Evolutionary conservation across 2,113 vertebrate genomes (phyloP), one percentile per base, ranked within the genome.

Genomic region (Oryzias curvinotus): DNA sequence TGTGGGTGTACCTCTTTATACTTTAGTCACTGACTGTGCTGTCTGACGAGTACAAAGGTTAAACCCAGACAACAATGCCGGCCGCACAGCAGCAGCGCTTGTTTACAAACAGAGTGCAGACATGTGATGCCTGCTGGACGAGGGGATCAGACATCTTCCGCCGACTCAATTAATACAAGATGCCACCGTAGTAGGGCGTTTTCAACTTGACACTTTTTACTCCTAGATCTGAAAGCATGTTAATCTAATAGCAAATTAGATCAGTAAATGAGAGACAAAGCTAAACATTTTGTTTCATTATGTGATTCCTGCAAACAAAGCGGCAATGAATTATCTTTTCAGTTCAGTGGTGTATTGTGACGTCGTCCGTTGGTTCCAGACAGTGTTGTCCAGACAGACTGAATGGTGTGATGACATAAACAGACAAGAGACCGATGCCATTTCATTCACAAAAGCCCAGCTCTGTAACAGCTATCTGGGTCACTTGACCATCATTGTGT

Each of bases 361-460:
- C 63, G 61, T 50, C 16, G 44, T 68, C 66, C 2, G 51, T 73
- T 66, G 73, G 64, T 75, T 66, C 68, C 74, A 74, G 75, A 77
- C 71, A 75, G n/a, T 71, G 68, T 70, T 77, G 74, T 69, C 74
- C 75, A 76, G 78, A 77, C 82, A 67, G 75, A 83, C 57, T 73
- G 58, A 78, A 44, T 43, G 55, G 74, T 64, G 65, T 66, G 68
- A 68, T 73, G 52, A 87, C 85, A 81, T 78, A 73, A 85, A 86
- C 78, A 84, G 52, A 70, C 74, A 83, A 73, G 69, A 70, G 68
- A 70, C 71, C 52, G 78, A 72, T 76, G 67, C 78, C 68, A 73
- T 70, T 89, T 89, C 82, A 88, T 88, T 88, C 84, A 88, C 83
- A 89, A 87, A 88, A 83, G 80, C 84, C 71, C 70, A 57, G 50